Evolutionary conservation across 1,140 invertebrate species (phyloP), one percentile per base, ranked within the genome.

Genomic region (Drosophila takahashii): DNA sequence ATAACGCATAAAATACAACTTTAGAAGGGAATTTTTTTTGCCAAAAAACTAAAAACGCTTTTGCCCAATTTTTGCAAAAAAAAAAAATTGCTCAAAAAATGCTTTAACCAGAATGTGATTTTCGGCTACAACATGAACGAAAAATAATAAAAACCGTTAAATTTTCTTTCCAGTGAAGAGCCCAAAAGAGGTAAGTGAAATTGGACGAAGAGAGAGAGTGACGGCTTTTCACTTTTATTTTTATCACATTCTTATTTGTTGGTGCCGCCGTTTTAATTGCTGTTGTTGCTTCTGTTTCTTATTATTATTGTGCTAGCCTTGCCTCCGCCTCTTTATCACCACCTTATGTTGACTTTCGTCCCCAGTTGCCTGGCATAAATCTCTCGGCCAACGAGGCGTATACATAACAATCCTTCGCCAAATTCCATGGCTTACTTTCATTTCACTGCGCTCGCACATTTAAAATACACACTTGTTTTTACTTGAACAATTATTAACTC

Each of bases 201-300:
- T 27, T n/a, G 9, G 29, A 13, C 16, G 54, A 48, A 26, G 13
- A 26, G 52, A 47, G n/a, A 64, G 52, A 42, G 70, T 61, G 77
- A 78, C 75, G 45, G 51, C 62, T 60, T 81, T 79, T 78, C 74
- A 78, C 79, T 78, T 81, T 70, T 81, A 79, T 84, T 84, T 83
- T 79, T 84, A 77, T 64, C 71, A 66, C 80, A 76, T 75, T 76
- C 61, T 59, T 77, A 65, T 84, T 79, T 84, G 61, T 71, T 79
- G 71, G 32, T 74, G 80, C 45, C 60, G 52, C 42, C 65, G 39
- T 79, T 84, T 79, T 79, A 84, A 84, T 84, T 79, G 77, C 79
- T 79, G 18, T 70, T 67, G 45, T 74, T 77, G 62, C 44, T 69
- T 36, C 39, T 71, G 56, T 18, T 70, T 15, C 34, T 50, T 48